Evolutionary conservation across 2,888 invertebrate genomes (phyloP).

Genomic region (Troides aeacus): DNA sequence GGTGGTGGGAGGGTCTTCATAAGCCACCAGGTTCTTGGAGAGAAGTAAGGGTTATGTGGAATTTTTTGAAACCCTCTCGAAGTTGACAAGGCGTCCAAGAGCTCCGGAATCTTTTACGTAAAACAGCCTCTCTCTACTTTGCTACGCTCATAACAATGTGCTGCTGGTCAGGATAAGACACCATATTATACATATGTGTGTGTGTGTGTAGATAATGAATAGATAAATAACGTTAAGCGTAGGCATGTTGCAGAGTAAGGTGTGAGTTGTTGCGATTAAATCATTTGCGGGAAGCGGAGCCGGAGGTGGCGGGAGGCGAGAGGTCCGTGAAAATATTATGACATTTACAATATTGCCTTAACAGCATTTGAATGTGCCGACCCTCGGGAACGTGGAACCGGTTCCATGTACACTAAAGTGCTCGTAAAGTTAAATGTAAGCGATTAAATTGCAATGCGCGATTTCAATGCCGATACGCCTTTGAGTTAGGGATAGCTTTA

Average conservation of each 20-base stretch:
- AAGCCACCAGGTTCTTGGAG: too few relatives aligned
- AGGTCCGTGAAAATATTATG: slow-evolving; percentile 59
- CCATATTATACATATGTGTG: too few relatives aligned
- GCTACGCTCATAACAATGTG: too few relatives aligned
- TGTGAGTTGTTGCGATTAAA: slow-evolving; percentile 6
- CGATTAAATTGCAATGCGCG: slow-evolving; percentile 27
- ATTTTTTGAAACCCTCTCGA: too few relatives aligned
- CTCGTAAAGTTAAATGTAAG: slow-evolving; percentile 28
- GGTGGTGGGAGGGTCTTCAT: too few relatives aligned
- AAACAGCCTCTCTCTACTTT: too few relatives aligned
- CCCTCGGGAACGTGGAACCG: slow-evolving; percentile 20
- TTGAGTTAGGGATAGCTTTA: slow-evolving; percentile 17
- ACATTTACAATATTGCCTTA: slow-evolving; percentile 41
- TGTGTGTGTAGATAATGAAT: too few relatives aligned
- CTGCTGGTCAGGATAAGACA: too few relatives aligned
- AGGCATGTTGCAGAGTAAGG: background rate
- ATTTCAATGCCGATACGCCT: slow-evolving; percentile 16
- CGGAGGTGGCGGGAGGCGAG: slow-evolving; percentile 31
- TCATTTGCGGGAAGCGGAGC: slow-evolving; percentile 33
- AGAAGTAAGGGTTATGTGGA: too few relatives aligned
- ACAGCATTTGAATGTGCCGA: slow-evolving; percentile 34
- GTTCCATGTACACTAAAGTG: slow-evolving; percentile 20
- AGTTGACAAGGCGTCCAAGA: too few relatives aligned
- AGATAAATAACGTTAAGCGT: too few relatives aligned
- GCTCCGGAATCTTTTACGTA: too few relatives aligned